Evolutionary conservation across 2,113 vertebrate species (phyloP).

Genomic region (Conger conger): DNA sequence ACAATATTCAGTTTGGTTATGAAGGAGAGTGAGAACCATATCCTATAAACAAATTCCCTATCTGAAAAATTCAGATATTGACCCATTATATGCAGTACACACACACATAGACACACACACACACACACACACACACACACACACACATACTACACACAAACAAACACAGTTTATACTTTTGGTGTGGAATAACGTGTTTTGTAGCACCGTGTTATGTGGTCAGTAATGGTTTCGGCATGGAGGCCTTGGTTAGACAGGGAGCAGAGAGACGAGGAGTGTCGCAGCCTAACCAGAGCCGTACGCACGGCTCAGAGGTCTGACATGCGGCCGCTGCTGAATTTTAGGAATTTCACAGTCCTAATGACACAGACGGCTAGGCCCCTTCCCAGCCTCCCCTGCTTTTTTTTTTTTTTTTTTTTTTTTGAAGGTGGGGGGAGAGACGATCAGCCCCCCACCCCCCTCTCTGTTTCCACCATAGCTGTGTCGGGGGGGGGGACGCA

Average conservation of each 20-base stretch:
- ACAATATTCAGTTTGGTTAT: no score
- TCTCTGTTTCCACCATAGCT: conserved; percentile 19
- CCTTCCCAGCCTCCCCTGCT: conserved; percentile 19
- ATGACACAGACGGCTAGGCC: conserved; percentile 36
- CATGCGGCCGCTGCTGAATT: conserved; percentile 46
- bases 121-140: no score
- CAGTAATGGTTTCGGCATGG: neutral
- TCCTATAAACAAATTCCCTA: no score
- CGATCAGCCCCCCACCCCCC: conserved; percentile 29
- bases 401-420: no score
- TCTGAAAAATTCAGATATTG: no score
- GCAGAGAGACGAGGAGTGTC: neutral
- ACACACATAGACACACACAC: no score
- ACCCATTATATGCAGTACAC: no score
- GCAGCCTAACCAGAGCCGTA: neutral
- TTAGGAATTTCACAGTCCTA: conserved; percentile 49
- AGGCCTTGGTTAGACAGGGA: neutral
- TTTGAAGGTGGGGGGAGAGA: neutral
- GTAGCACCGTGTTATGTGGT: neutral
- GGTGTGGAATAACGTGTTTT: no score
- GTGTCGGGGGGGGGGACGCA: conserved; percentile 28
- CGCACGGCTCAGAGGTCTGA: conserved; percentile 22
- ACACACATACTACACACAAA: no score
- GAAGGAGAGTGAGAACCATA: no score
- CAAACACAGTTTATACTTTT: no score